Percentiles rank a stretch among this genome's conserved stretches.
These are phyloP conservation scores for Phodopus roborovskii DNA, from an alignment of 2,113 vertebrate genomes.

Conservation along the genomic window DNA sequence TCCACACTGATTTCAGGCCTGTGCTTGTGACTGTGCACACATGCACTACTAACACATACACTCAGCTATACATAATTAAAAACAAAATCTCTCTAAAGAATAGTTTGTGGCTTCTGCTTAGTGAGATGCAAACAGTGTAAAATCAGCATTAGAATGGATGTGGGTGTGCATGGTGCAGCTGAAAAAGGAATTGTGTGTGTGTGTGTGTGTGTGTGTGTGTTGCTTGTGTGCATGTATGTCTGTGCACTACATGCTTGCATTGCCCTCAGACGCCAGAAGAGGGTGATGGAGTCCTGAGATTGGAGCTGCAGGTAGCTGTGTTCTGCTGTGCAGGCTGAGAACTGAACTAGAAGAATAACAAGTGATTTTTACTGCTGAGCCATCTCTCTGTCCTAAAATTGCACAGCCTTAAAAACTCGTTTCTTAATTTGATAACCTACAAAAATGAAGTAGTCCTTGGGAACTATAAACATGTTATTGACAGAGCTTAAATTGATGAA, in stretches of 20 bases:
- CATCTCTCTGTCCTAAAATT: background rate
- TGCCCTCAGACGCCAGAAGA: background rate
- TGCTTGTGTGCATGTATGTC: background rate
- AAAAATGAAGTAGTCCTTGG: background rate
- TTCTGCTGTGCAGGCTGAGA: background rate
- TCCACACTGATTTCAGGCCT: background rate
- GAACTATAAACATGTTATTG: background rate
- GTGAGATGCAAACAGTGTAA: background rate
- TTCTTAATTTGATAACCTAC: background rate
- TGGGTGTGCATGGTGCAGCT: background rate
- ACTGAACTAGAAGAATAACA: background rate
- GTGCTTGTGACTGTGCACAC: no score
- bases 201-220: background rate
- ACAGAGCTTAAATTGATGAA: background rate
- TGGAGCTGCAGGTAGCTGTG: background rate
- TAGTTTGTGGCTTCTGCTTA: background rate
- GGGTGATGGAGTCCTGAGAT: background rate
- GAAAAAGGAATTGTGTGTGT: background rate
- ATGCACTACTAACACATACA: background rate
- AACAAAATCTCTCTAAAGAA: background rate
- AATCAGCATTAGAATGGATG: background rate
- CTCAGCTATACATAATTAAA: background rate
- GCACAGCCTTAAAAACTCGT: background rate
- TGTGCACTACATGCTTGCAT: background rate
- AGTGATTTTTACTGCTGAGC: background rate